Percentiles rank a stretch among this genome's conserved stretches.
Evolutionary conservation across 2,113 vertebrate genomes (phyloP).

Genomic region (Macroglossus sobrinus): DNA sequence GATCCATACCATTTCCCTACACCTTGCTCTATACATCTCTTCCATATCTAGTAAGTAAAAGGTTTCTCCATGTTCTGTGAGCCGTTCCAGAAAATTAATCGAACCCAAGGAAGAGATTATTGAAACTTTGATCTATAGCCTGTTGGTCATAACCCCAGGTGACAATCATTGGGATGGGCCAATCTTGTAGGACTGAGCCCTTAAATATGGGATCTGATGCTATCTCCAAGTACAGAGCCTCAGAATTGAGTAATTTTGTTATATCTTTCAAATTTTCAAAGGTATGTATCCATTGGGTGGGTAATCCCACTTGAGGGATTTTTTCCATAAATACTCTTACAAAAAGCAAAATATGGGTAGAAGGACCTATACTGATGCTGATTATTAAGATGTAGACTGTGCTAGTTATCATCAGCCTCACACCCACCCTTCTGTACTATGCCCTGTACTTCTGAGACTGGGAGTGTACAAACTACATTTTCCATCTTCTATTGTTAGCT

Average conservation of each 20-base stretch:
- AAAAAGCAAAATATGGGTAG: background rate
- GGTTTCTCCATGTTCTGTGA: background rate
- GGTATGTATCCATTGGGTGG: background rate
- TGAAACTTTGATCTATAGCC: background rate
- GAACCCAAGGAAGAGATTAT: too few relatives aligned
- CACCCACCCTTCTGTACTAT: background rate
- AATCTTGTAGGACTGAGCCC: too few relatives aligned
- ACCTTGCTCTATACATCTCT: background rate
- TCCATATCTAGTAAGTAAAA: background rate
- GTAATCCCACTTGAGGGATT: background rate
- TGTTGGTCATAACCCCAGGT: too few relatives aligned
- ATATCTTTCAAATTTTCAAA: background rate
- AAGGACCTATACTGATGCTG: background rate
- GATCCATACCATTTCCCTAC: background rate
- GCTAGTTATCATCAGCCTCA: background rate
- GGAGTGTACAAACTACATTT: background rate
- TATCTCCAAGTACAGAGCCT: too few relatives aligned
- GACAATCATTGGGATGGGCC: too few relatives aligned
- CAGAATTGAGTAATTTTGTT: background rate
- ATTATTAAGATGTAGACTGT: fast-evolving
- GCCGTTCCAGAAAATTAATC: background rate
- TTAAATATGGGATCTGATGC: too few relatives aligned
- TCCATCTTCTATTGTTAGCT: background rate
- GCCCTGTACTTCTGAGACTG: background rate
- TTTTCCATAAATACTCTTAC: background rate